phyloP scores from a whole-genome alignment of 2,888 invertebrate genomes.

The Capitulum mitella region DNA sequence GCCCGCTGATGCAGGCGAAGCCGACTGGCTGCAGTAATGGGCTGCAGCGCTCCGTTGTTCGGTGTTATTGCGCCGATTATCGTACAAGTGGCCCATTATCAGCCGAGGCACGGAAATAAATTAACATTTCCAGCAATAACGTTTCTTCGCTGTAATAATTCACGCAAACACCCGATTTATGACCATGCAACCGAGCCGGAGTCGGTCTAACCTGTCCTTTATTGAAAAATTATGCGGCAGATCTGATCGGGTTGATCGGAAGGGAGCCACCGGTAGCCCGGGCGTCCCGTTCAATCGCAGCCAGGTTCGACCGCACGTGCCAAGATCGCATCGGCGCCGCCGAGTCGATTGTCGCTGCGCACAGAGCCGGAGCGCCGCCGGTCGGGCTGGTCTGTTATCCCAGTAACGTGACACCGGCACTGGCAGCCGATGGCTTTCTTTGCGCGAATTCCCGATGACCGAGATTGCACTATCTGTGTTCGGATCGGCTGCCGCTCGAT shows the following conservation, averaged over 20 bases:
- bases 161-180: background rate
- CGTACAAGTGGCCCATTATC: conserved; percentile 5
- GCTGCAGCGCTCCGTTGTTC: background rate
- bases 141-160: background rate
- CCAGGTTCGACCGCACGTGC: background rate
- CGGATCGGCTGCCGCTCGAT: background rate
- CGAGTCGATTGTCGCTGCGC: background rate
- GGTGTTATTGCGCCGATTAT: background rate
- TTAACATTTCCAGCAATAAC: conserved; percentile 5
- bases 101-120: background rate
- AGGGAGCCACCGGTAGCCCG: background rate
- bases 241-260: background rate
- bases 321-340: conserved; percentile 3
- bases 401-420: background rate
- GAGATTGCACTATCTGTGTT: conserved; percentile 1
- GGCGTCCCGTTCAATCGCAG: background rate
- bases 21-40: background rate
- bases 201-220: background rate
- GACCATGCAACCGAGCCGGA: background rate
- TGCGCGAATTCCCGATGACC: conserved; percentile 1
- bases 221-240: conserved; percentile 4
- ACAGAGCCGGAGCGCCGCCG: too few relatives aligned
- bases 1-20: background rate
- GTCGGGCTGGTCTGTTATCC: too few relatives aligned
- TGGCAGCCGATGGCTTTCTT: conserved; percentile 1